phyloP scores from a whole-genome alignment of 2,888 invertebrate species.

The Cybosia mesomella region DNA sequence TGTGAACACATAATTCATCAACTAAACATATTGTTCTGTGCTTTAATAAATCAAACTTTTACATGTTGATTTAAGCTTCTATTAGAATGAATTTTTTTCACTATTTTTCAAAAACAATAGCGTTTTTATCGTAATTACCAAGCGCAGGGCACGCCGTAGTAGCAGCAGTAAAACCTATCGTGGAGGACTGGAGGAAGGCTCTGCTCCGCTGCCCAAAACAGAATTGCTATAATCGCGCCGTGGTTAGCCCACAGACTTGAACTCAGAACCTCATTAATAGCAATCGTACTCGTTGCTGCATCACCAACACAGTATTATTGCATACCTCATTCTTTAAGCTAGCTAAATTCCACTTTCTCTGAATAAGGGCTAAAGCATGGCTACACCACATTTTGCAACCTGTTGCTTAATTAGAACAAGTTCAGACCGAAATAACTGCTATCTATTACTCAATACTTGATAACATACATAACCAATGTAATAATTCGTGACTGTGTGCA shows the following conservation, averaged over 20 bases:
- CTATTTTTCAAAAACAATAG: too few species aligned
- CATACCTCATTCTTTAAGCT: background rate
- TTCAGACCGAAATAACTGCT: background rate
- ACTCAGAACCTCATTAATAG: too few species aligned
- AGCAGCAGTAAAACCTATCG: too few species aligned
- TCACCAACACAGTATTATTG: background rate
- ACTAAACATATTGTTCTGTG: background rate
- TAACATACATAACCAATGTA: slow-evolving; percentile 35
- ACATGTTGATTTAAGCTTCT: too few species aligned
- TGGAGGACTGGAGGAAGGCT: too few species aligned
- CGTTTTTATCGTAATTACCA: too few species aligned
- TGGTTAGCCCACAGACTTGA: too few species aligned
- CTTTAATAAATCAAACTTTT: too few species aligned
- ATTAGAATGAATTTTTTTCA: too few species aligned
- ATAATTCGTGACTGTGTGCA: slow-evolving; percentile 18
- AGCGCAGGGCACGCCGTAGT: too few species aligned
- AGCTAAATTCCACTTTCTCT: background rate
- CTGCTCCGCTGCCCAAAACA: too few species aligned
- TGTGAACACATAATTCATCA: background rate
- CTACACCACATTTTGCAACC: background rate
- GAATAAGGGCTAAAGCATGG: background rate
- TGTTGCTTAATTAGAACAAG: slow-evolving; percentile 1
- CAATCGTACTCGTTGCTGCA: background rate
- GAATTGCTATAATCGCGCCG: too few species aligned
- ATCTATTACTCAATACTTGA: slow-evolving; percentile 14